Base-by-base conservation (phyloP, 2,113 vertebrate genomes). In the Bettongia penicillata region DNA sequence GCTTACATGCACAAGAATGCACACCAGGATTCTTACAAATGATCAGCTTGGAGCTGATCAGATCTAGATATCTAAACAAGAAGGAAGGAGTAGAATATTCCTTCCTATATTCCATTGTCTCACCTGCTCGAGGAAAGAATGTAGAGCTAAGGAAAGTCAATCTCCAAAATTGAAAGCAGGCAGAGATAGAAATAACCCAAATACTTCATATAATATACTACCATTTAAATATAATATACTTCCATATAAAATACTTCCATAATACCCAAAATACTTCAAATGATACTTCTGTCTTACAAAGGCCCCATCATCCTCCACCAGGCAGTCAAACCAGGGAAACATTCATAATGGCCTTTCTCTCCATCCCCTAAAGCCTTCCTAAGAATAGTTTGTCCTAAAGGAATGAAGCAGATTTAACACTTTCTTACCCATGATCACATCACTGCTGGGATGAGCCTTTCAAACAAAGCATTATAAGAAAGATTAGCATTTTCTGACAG, bases 21-120 rank as follows among this genome's bases (percentile, higher is more conserved):
- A 92, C 50, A 9, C 43, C 49, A 37, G 0, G 31, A 22, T 50
- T 53, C 3, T 61, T 31, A 0, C 47, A 0, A 19, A 23, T 3
- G 68, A 48, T 48, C 48, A 0, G 0, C 0, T 0, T 0, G 0
- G 57, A 22, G 25, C 8, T 43, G 0, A 6, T 0, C 24, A 3
- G 92, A 2, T 0, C 2, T 47, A 37, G 95, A 84, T 43, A 1
- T 0, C 53, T 1, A 7, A 52, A 37, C 0, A 5, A 90, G 51
- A 93, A 93, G 49, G 31, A 31, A 24, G 49, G 25, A 53, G 31
- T 48, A 37, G 0, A 3, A 31, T 2, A 50, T 89, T 93, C 43
- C 92, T 49, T 31, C 90, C 90, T 51, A 50, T 50, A 25, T 49
- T 50, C 24, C 26, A 7, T 47, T 6, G 25, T 90, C 68, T 93